A percentile compares a stretch with the other conserved stretches of the same genome.
phyloP scores from a whole-genome alignment of 2,888 invertebrate genomes.

The Temnothorax rugatulus region DNA sequence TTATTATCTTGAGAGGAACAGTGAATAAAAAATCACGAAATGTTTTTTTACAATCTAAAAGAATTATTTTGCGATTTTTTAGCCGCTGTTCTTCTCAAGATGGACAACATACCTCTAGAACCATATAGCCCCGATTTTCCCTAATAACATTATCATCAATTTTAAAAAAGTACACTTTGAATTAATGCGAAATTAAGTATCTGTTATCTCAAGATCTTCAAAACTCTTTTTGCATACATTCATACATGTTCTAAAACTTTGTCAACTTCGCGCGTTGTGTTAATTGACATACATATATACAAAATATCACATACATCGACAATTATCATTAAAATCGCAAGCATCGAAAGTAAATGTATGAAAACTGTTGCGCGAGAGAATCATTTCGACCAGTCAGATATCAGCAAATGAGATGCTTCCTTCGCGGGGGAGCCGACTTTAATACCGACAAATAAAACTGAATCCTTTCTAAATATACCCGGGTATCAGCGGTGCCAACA shows the following conservation, averaged over 20 bases:
- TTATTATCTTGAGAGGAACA: too few relatives aligned
- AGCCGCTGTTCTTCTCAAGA: too few relatives aligned
- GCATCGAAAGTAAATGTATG: neutral
- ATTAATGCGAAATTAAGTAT: neutral
- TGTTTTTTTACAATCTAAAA: too few relatives aligned
- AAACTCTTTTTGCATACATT: neutral
- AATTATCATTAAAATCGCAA: neutral
- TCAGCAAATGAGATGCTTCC: constrained; percentile 65
- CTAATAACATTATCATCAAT: neutral
- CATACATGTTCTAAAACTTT: neutral
- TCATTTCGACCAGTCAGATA: constrained; percentile 38
- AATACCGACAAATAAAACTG: constrained; percentile 76
- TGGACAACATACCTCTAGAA: too few relatives aligned
- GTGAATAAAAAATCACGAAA: too few relatives aligned
- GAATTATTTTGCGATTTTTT: too few relatives aligned
- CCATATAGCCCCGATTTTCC: too few relatives aligned
- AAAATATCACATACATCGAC: neutral
- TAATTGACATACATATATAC: neutral
- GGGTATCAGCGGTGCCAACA: constrained; percentile 77
- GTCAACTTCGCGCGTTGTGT: neutral
- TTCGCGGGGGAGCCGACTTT: constrained; percentile 38
- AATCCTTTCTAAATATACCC: constrained; percentile 78
- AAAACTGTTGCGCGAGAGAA: neutral
- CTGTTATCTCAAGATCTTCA: neutral
- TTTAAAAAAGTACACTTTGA: neutral